A percentile compares a stretch with the other conserved stretches of the same genome.
Conservation (phyloP, 2,797 vertebrate genomes). For the Propithecus perrieri region DNA sequence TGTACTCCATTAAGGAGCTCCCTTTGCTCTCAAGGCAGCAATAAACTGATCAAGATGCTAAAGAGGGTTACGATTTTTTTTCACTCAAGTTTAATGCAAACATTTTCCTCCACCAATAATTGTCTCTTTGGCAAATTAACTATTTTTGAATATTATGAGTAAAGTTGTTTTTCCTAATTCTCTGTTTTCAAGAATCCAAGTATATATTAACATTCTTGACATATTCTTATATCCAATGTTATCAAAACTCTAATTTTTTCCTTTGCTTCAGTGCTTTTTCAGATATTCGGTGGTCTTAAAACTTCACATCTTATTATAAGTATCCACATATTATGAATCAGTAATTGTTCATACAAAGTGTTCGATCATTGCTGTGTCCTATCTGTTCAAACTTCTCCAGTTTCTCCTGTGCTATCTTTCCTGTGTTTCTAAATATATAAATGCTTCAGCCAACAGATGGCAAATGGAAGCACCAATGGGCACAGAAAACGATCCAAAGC, state of each 20-base stretch:
- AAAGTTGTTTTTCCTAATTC: not conserved
- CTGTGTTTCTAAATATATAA: constrained; percentile 55
- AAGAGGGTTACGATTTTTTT: not conserved
- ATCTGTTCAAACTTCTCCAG: not conserved
- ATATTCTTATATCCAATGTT: not conserved
- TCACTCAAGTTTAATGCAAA: not conserved
- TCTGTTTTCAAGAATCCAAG: constrained; percentile 14
- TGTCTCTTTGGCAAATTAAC: constrained; percentile 27
- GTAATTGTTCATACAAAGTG: not conserved
- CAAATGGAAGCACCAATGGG: constrained; percentile 61
- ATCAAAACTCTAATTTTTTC: not conserved
- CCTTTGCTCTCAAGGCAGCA: not conserved
- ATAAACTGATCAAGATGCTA: constrained; percentile 1
- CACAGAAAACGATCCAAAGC: constrained; percentile 62
- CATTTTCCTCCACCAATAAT: not conserved
- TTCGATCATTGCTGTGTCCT: not conserved
- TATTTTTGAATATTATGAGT: not conserved
- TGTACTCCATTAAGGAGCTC: not conserved
- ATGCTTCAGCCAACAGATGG: constrained; percentile 66
- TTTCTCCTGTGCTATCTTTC: not conserved
- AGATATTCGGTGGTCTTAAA: not conserved
- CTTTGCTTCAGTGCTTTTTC: not conserved
- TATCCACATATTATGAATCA: not conserved
- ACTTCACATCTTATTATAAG: not conserved
- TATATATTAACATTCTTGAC: not conserved